Conservation (phyloP, 2,888 invertebrate species). For the Gasteruption jaculator region DNA sequence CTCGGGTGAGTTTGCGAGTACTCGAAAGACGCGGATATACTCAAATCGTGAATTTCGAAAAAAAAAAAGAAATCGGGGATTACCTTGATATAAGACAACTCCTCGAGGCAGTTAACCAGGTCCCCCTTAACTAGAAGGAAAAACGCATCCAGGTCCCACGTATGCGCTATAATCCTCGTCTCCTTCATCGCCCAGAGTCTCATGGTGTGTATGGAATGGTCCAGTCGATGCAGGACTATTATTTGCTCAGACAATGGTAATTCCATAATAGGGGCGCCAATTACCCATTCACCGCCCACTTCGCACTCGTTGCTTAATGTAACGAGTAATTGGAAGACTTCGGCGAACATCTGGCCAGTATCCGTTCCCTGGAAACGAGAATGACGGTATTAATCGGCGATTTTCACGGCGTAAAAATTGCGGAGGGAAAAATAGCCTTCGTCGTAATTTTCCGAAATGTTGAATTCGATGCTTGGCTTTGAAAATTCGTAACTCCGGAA, state of each 20-base stretch:
- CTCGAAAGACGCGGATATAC: too few species aligned
- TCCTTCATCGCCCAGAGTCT: constrained; percentile 73
- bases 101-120: constrained; percentile 43
- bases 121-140: constrained; percentile 55
- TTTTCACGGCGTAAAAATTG: too few species aligned
- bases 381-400: background rate
- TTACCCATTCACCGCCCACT: constrained; percentile 66
- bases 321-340: constrained; percentile 67
- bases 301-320: constrained; percentile 72
- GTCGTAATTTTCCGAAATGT: too few species aligned
- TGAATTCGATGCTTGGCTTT: too few species aligned
- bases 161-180: constrained; percentile 67
- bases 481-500: too few species aligned
- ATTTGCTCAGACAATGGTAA: constrained; percentile 80
- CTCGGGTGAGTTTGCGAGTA: too few species aligned
- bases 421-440: too few species aligned
- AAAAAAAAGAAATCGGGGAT: background rate
- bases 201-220: constrained; percentile 76
- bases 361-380: constrained; percentile 55
- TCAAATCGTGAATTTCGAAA: background rate
- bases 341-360: constrained; percentile 60
- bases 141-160: constrained; percentile 73
- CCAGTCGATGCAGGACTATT: constrained; percentile 70
- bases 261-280: constrained; percentile 70
- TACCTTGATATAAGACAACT: constrained; percentile 46